These are phyloP conservation scores for Drosophila miranda DNA, from an alignment of 1,140 invertebrate genomes.

Conservation along the genomic window DNA sequence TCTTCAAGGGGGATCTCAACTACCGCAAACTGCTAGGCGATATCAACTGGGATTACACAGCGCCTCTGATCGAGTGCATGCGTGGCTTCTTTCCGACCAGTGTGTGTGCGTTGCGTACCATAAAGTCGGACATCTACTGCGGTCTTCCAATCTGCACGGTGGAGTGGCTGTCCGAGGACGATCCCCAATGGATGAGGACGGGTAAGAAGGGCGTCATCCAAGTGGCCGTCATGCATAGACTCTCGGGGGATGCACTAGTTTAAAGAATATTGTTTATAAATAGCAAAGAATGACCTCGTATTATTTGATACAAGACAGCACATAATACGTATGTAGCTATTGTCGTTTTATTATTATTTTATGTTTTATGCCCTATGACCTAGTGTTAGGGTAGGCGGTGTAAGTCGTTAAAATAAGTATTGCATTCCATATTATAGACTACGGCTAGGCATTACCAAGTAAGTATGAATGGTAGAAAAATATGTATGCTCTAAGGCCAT, in stretches of 20 bases:
- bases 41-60: slow-evolving; percentile 89
- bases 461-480: slow-evolving; percentile 78
- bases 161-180: slow-evolving; percentile 83
- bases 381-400: slow-evolving; percentile 62
- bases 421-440: slow-evolving; percentile 63
- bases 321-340: slow-evolving; percentile 35
- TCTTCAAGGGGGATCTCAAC: slow-evolving; percentile 98
- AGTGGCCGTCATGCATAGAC: slow-evolving; percentile 49
- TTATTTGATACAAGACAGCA: background rate
- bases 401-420: slow-evolving; percentile 70
- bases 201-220: slow-evolving; percentile 90
- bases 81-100: slow-evolving; percentile 92
- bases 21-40: slow-evolving; percentile 97
- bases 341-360: slow-evolving; percentile 55
- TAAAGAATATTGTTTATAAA: background rate
- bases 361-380: slow-evolving; percentile 54
- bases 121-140: slow-evolving; percentile 95
- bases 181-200: slow-evolving; percentile 90
- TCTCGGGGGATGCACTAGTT: slow-evolving; percentile 24
- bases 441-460: slow-evolving; percentile 63
- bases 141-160: slow-evolving; percentile 87
- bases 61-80: slow-evolving; percentile 87
- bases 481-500: slow-evolving; percentile 75
- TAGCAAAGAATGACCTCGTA: background rate
- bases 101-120: slow-evolving; percentile 90